Conservation (phyloP, 30 jellyfish, hydroid and myxozoan genomes). For the Hydractinia echinata region DNA sequence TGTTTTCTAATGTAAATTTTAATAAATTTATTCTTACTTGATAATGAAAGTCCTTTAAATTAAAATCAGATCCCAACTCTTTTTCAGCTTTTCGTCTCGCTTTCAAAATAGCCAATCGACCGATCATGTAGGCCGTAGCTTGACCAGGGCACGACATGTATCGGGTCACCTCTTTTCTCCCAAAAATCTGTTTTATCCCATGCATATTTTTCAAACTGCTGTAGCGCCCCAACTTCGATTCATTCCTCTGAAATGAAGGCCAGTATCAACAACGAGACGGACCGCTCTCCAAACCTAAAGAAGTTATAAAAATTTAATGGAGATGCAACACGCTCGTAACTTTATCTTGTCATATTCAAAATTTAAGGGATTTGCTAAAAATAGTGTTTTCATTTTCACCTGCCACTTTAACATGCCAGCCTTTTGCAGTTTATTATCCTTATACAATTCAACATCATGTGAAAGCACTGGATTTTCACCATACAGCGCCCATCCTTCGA, state of each 20-base stretch:
- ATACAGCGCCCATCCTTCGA: slow-evolving; percentile 94
- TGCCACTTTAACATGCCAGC: slow-evolving; percentile 97
- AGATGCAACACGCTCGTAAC: background rate
- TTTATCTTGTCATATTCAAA: background rate
- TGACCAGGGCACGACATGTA: slow-evolving; percentile 95
- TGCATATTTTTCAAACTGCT: slow-evolving; percentile 73
- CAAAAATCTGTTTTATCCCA: slow-evolving; percentile 90
- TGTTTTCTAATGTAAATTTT: background rate
- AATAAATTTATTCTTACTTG: slow-evolving; percentile 48
- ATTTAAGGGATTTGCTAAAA: background rate
- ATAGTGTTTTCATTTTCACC: slow-evolving; percentile 33
- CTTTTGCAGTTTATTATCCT: slow-evolving; percentile 70
- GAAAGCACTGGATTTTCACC: slow-evolving; percentile 86
- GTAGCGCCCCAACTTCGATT: slow-evolving; percentile 90
- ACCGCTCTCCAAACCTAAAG: slow-evolving; percentile 87
- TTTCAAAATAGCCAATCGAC: slow-evolving; percentile 65
- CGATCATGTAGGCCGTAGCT: slow-evolving; percentile 87
- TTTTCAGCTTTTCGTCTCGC: slow-evolving; percentile 62
- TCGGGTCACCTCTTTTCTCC: slow-evolving; percentile 77
- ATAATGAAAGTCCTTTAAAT: slow-evolving; percentile 78
- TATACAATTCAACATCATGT: slow-evolving; percentile 63
- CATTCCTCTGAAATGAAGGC: slow-evolving; percentile 71
- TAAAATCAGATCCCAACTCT: slow-evolving; percentile 64
- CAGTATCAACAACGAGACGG: slow-evolving; percentile 79
- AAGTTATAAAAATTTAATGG: background rate